Evolutionary conservation across 2,113 vertebrate genomes (phyloP).

Genomic region (Spilogale gracilis): DNA sequence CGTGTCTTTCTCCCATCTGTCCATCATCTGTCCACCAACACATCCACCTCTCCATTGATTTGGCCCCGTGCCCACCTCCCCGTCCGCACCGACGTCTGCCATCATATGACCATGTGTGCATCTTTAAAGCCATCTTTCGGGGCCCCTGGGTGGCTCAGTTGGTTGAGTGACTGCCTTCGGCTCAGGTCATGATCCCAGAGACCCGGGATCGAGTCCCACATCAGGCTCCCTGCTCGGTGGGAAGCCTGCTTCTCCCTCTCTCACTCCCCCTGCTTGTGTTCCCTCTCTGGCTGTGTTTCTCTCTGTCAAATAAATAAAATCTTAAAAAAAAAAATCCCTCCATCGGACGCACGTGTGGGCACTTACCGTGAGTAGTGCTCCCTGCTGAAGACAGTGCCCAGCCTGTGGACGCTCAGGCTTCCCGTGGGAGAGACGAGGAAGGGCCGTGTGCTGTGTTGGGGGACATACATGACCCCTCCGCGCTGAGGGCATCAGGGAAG

Average conservation of each 20-base stretch:
- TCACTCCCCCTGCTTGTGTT: no score
- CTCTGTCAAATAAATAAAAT: no score
- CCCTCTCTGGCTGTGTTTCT: no score
- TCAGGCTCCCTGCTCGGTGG: no score
- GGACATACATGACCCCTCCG: no score
- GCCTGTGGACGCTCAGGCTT: background rate
- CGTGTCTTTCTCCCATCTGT: background rate
- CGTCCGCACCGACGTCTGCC: accelerated
- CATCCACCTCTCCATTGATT: no score
- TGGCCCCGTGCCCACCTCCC: background rate
- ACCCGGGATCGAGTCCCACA: no score
- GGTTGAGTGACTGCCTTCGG: no score
- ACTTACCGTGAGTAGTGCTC: background rate
- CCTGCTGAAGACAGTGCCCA: background rate
- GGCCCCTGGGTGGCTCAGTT: no score
- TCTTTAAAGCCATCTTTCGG: background rate
- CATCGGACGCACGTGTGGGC: background rate
- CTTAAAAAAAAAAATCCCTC: no score
- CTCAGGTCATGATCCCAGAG: no score
- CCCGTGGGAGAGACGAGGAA: background rate
- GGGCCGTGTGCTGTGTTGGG: background rate
- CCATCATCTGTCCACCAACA: accelerated
- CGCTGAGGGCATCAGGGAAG: accelerated
- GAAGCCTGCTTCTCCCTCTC: no score
- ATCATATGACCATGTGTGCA: accelerated